phyloP scores from a whole-genome alignment of 2,888 invertebrate species.

The Sphaerophoria rueppellii region DNA sequence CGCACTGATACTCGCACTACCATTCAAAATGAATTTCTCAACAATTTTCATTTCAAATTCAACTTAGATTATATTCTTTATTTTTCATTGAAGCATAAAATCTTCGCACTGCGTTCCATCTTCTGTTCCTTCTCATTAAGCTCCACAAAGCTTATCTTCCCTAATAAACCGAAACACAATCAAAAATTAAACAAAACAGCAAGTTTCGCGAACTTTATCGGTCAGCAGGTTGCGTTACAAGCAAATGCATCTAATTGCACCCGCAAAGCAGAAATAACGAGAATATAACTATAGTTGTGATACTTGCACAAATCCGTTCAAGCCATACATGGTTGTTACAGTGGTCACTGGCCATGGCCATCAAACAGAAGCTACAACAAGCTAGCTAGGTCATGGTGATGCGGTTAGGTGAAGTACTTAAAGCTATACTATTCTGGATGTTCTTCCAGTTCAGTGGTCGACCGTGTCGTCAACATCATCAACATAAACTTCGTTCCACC shows the following conservation, averaged over 20 bases:
- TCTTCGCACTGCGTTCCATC: neutral
- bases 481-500: neutral
- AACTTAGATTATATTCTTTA: conserved; percentile 8
- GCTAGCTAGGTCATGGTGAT: conserved; percentile 51
- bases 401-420: conserved; percentile 51
- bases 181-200: neutral
- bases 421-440: conserved; percentile 39
- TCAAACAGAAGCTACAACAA: neutral
- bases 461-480: conserved; percentile 18
- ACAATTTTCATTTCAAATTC: conserved; percentile 59
- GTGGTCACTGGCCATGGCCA: conserved; percentile 61
- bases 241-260: conserved; percentile 45
- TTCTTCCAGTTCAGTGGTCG: conserved; percentile 59
- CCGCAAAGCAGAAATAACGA: conserved; percentile 14
- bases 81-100: conserved; percentile 40
- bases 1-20: conserved; percentile 19
- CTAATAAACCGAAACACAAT: neutral
- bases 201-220: conserved; percentile 41
- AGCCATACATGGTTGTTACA: conserved; percentile 57
- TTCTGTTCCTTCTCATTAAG: conserved; percentile 7
- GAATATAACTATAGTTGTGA: conserved; percentile 27
- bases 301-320: conserved; percentile 50
- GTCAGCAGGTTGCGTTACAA: conserved; percentile 37
- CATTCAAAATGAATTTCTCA: neutral
- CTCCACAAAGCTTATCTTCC: neutral